A percentile compares a stretch with the other conserved stretches of the same genome.
Evolutionary conservation across 2,797 vertebrate species (phyloP).

Genomic region (Mastacembelus armatus): DNA sequence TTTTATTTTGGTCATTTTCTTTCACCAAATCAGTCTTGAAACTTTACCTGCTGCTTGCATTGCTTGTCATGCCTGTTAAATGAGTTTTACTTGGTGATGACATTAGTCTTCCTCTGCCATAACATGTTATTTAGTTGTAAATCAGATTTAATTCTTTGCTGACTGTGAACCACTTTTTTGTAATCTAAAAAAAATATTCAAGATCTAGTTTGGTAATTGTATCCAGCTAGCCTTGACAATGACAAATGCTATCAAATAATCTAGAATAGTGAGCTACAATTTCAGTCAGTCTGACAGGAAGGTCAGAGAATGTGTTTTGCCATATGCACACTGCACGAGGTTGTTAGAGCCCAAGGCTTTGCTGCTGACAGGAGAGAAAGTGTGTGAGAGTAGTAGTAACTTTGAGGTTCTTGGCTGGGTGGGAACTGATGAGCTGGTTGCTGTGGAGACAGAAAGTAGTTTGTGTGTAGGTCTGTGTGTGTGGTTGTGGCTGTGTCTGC

Average conservation of each 20-base stretch:
- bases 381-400: constrained; percentile 4
- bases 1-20: not conserved
- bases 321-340: constrained; percentile 48
- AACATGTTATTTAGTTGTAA: not conserved
- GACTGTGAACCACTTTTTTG: not conserved
- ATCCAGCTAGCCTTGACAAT: too few relatives aligned
- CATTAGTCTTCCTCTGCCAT: not conserved
- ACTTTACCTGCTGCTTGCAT: not conserved
- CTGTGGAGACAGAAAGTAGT: constrained; percentile 62
- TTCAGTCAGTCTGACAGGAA: constrained; percentile 14
- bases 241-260: too few relatives aligned
- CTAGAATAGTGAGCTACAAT: not conserved
- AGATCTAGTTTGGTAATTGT: constrained; percentile 4
- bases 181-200: not conserved
- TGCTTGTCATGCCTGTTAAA: not conserved
- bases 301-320: constrained; percentile 33
- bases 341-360: constrained; percentile 21
- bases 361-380: constrained; percentile 3
- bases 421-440: constrained; percentile 68
- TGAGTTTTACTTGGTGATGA: not conserved
- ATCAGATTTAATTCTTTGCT: not conserved
- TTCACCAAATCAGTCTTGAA: not conserved
- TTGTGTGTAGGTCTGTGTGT: constrained; percentile 28
- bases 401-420: constrained; percentile 54
- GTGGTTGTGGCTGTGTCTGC: constrained; percentile 20